Evolutionary conservation across 2,797 vertebrate species (phyloP).

Genomic region (Artibeus jamaicensis): DNA sequence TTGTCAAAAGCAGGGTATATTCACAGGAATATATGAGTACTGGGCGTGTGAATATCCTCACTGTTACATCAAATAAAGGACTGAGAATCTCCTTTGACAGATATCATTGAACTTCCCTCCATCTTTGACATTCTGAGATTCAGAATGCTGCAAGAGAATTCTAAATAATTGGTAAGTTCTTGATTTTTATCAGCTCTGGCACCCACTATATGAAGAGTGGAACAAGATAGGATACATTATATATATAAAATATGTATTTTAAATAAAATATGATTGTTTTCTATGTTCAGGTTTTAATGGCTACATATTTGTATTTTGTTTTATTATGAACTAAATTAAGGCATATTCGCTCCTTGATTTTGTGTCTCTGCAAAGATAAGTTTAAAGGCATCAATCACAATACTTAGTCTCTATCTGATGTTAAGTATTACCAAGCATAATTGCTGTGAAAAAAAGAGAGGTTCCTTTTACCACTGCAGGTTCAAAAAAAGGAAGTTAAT

Average conservation of each 20-base stretch:
- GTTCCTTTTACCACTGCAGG: background rate
- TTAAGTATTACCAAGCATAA: constrained; percentile 29
- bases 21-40: background rate
- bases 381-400: constrained; percentile 18
- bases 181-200: background rate
- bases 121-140: background rate
- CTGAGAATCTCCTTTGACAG: background rate
- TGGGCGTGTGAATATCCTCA: background rate
- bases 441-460: background rate
- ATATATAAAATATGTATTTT: background rate
- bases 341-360: background rate
- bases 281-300: background rate
- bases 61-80: background rate
- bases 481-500: constrained; percentile 23
- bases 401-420: constrained; percentile 47
- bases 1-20: background rate
- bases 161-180: background rate
- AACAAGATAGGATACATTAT: background rate
- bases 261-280: constrained; percentile 7
- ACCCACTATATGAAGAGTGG: background rate
- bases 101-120: background rate
- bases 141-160: background rate
- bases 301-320: background rate
- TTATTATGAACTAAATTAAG: background rate
- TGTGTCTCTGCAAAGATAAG: constrained; percentile 10